A percentile compares a stretch with the other conserved stretches of the same genome.
Conservation (phyloP, 1,140 invertebrate species). For the Delia radicum region DNA sequence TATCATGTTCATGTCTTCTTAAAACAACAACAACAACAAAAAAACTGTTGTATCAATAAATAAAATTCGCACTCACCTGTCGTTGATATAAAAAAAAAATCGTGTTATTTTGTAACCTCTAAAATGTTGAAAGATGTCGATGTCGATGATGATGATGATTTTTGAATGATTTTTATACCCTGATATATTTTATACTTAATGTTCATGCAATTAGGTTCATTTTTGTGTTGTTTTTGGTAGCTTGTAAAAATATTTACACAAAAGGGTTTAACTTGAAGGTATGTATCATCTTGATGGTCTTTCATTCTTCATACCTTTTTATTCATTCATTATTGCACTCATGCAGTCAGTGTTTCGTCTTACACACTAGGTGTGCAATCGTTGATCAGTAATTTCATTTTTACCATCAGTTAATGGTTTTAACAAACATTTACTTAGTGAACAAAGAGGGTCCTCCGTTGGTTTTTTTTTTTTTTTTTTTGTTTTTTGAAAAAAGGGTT, state of each 20-base stretch:
- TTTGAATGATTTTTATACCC: background rate
- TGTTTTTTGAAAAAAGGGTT: background rate
- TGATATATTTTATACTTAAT: background rate
- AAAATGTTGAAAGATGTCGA: background rate
- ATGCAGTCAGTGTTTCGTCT: too few species aligned
- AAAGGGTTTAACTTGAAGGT: background rate
- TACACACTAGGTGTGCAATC: background rate
- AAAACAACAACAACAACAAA: background rate
- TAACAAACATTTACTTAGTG: background rate
- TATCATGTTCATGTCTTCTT: background rate
- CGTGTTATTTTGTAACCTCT: background rate
- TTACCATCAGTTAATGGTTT: conserved; percentile 11
- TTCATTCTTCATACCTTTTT: background rate
- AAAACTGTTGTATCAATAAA: background rate
- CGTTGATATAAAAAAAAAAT: background rate
- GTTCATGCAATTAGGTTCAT: background rate
- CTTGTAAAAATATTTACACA: background rate
- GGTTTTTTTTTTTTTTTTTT: too few species aligned
- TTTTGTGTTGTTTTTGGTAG: background rate
- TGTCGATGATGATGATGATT: background rate
- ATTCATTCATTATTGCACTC: background rate
- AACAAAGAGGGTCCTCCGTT: background rate
- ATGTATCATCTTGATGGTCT: background rate
- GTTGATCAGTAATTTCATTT: background rate
- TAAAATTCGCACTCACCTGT: conserved; percentile 18